Base-by-base conservation (phyloP, 2,888 invertebrate genomes). In the Melikaiella ostensackeni region DNA sequence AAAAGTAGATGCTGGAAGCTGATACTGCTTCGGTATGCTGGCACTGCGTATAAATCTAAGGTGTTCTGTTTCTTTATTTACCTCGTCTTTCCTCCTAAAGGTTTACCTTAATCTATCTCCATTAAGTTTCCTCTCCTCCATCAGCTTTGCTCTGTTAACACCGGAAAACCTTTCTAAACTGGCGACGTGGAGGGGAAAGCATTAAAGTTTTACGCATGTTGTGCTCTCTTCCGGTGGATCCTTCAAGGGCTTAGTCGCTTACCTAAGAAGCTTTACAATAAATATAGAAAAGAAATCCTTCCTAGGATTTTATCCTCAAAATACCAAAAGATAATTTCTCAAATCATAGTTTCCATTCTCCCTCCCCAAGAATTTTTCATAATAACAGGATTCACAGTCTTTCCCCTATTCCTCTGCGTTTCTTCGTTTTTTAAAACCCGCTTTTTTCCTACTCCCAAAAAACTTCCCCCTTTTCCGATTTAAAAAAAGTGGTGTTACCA, bases 81-180 rank as follows among this genome's bases (percentile, higher is more conserved):
- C 21, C 74, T 78, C 66, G 73, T 78, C 78, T 79, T 79, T 75
- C 77, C 77, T 77, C 74, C 76, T 75, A 79, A 79, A 77, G 77
- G 78, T 81, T 79, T 79, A 79, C 81, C 77, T 81, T 79, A 81
- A 78, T 81, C 78, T 78, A 78, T 81, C 79, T 81, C 73, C 64
- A 75, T 79, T 81, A 76, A 79, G 79, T 76, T 57, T 46, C 80
- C 77, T 63, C 77, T 62, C 30, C 70, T 11, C 42, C 59, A 33
- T 35, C 27, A 27, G 57, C 27, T 57, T 57, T 74, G 59, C 59
- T 74, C 59, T 57, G 57, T 59, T 74, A 38, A 59, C 59, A 74
- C 59, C 74, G 74, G 74, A 42, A 76, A 79, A 61, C 76, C 59
- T 79, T 79, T 79, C 46, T 57, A 46, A 42, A 38, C 38, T 46